Evolutionary conservation across 2,797 vertebrate genomes (phyloP).

Genomic region (Pangasius krempfi): DNA sequence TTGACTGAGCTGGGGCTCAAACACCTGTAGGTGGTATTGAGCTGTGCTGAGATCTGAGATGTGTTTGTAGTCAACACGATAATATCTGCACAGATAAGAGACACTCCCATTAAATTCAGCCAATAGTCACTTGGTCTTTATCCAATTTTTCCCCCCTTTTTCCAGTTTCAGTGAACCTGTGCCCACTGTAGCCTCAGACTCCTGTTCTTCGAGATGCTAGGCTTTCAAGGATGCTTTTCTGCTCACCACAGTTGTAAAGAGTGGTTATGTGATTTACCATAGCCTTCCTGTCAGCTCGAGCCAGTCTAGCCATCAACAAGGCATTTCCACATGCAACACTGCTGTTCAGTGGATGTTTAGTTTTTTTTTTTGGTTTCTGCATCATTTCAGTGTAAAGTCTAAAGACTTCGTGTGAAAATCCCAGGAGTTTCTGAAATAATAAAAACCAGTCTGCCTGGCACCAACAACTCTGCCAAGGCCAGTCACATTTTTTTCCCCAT

Average conservation of each 20-base stretch:
- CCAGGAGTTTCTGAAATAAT: background rate
- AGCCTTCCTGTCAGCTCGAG: background rate
- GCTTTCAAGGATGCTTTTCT: background rate
- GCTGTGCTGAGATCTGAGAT: slow-evolving; percentile 73
- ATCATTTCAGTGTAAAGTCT: background rate
- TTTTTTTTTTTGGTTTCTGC: background rate
- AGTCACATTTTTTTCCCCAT: background rate
- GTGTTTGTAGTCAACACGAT: slow-evolving; percentile 60
- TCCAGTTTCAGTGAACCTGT: background rate
- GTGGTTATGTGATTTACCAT: background rate
- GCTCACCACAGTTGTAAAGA: background rate
- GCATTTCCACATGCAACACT: background rate
- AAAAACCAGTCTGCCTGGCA: background rate
- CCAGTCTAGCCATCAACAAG: background rate
- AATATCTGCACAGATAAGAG: slow-evolving; percentile 61
- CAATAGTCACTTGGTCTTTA: background rate
- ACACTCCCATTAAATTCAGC: background rate
- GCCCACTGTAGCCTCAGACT: background rate
- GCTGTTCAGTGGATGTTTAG: background rate
- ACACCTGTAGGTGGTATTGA: slow-evolving; percentile 86
- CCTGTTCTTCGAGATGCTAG: background rate
- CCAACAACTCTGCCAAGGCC: background rate
- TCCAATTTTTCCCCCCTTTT: background rate
- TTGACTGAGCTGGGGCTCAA: slow-evolving; percentile 63
- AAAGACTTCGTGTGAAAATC: background rate